Conservation (phyloP, 2,797 vertebrate species). For the Gadopsis bispinosus region DNA sequence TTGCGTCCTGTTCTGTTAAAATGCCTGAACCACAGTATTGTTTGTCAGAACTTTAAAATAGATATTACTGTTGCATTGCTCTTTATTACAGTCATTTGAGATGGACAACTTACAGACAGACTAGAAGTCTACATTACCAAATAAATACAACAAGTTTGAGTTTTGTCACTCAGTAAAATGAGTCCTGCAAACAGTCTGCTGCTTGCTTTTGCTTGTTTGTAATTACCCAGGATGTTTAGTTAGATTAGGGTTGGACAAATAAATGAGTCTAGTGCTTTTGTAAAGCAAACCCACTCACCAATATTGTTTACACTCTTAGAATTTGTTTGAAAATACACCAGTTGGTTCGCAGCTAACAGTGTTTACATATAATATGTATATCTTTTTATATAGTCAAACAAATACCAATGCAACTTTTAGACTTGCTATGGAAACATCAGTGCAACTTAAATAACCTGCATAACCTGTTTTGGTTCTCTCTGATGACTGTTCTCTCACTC, state of each 20-base stretch:
- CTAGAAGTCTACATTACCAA: not conserved
- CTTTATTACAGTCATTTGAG: not conserved
- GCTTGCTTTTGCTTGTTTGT: slow-evolving; percentile 19
- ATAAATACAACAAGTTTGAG: not conserved
- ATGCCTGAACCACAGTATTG: not conserved
- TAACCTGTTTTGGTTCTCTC: not conserved
- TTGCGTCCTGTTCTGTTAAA: not conserved
- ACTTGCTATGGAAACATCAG: not conserved
- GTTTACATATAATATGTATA: not conserved
- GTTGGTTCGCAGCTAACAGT: not conserved
- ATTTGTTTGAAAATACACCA: not conserved
- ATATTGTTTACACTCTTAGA: not conserved
- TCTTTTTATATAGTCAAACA: not conserved
- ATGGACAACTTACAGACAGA: not conserved
- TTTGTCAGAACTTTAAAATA: not conserved
- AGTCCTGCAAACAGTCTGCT: not conserved
- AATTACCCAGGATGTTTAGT: slow-evolving; percentile 1
- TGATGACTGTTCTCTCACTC: not conserved
- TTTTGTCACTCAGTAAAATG: not conserved
- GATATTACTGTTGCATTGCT: not conserved
- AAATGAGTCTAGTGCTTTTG: not conserved
- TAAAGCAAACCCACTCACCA: slow-evolving; percentile 8
- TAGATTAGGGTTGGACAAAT: slow-evolving; percentile 8
- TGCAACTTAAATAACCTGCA: not conserved
- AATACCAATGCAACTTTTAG: not conserved